A percentile compares a stretch with the other conserved stretches of the same genome.
These are phyloP conservation scores for Calypte anna DNA, from an alignment of 2,113 vertebrate species.

Conservation along the genomic window DNA sequence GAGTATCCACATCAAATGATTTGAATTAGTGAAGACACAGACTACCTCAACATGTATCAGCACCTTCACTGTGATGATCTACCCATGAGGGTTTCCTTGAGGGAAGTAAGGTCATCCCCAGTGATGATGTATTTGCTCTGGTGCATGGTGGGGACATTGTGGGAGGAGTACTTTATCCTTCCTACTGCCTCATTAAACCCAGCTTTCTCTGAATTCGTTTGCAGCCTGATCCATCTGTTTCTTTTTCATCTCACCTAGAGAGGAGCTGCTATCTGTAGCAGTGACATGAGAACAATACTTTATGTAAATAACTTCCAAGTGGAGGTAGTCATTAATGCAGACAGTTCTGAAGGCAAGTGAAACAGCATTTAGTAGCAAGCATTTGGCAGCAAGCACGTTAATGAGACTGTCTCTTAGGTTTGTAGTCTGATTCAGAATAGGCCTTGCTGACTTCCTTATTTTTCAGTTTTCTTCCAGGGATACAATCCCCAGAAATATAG, in stretches of 20 bases:
- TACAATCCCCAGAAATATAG: background rate
- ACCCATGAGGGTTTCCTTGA: background rate
- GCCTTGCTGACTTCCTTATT: background rate
- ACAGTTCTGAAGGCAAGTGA: conserved; percentile 35
- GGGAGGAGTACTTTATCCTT: background rate
- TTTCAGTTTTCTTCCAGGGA: background rate
- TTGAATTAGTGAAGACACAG: background rate
- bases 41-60: background rate
- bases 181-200: rapidly evolving
- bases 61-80: background rate
- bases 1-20: background rate
- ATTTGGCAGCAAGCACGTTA: background rate
- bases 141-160: background rate
- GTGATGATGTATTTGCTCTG: background rate
- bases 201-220: background rate
- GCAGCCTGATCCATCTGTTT: background rate
- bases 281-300: conserved; percentile 57
- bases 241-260: background rate
- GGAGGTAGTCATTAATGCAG: conserved; percentile 47
- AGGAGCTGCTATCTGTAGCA: background rate
- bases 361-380: background rate
- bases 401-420: background rate
- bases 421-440: background rate
- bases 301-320: conserved; percentile 50
- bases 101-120: background rate